phyloP scores from a whole-genome alignment of 2,113 vertebrate species.

The Cynoglossus semilaevis region DNA sequence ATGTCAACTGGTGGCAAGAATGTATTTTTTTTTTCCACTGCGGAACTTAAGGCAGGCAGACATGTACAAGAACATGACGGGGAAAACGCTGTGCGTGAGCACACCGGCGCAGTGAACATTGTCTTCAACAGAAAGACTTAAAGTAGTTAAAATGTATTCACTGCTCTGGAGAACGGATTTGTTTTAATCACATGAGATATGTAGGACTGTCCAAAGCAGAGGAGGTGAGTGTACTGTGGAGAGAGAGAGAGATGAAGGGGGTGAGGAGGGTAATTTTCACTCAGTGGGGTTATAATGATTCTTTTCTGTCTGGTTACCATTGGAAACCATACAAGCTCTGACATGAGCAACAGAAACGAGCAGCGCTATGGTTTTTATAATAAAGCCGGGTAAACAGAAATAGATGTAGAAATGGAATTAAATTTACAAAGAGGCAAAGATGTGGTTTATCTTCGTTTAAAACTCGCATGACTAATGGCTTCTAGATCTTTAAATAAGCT shows the following conservation, averaged over 20 bases:
- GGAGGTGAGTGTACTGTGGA: conserved; percentile 44
- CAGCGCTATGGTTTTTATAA: conserved; percentile 24
- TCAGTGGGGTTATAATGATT: conserved; percentile 67
- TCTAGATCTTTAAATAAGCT: conserved; percentile 1
- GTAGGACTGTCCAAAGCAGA: conserved; percentile 56
- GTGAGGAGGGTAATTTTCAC: conserved; percentile 54
- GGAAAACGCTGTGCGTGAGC: background rate
- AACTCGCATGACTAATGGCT: conserved; percentile 24
- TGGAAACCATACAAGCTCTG: conserved; percentile 56
- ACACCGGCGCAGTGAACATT: conserved; percentile 3
- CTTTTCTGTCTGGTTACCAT: conserved; percentile 54
- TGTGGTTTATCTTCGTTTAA: conserved; percentile 11
- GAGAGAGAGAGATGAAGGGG: conserved; percentile 32
- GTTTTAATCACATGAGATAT: conserved; percentile 58
- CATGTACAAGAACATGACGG: background rate
- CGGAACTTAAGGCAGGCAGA: background rate
- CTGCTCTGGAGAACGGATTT: conserved; percentile 31
- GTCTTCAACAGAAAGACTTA: conserved; percentile 11
- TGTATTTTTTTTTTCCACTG: too few relatives aligned
- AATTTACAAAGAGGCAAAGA: conserved; percentile 18
- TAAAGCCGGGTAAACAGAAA: conserved; percentile 36
- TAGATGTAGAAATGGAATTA: conserved; percentile 7
- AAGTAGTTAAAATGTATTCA: conserved; percentile 24
- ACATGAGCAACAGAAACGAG: conserved; percentile 33
- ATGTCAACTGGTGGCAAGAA: too few relatives aligned